A percentile compares a stretch with the other conserved stretches of the same genome.
phyloP scores from a whole-genome alignment of 2,888 invertebrate genomes.

The Marasmarcha lunaedactyla region DNA sequence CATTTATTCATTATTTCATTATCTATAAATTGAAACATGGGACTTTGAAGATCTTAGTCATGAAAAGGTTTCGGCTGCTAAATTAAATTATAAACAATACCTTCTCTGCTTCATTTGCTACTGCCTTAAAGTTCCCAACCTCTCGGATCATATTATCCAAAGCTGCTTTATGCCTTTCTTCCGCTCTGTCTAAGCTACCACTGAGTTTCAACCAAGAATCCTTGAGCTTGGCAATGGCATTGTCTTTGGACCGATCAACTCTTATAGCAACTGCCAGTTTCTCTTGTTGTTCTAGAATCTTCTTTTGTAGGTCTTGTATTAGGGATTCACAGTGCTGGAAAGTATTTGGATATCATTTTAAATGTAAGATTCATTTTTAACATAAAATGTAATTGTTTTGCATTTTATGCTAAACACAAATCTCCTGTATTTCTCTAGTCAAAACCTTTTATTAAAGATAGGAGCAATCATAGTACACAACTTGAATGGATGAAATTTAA shows the following conservation, averaged over 20 bases:
- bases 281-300: constrained; percentile 81
- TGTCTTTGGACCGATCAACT: constrained; percentile 82
- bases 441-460: no score
- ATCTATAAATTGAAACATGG: no score
- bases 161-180: constrained; percentile 56
- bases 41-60: no score
- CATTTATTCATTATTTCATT: no score
- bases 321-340: constrained; percentile 80
- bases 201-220: constrained; percentile 72
- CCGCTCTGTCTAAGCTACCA: constrained; percentile 47
- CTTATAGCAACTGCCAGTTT: constrained; percentile 82
- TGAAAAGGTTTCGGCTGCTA: no score
- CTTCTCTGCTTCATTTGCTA: constrained; percentile 58
- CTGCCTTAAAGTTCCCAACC: constrained; percentile 54
- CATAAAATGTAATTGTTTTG: no score
- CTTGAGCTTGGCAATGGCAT: constrained; percentile 74
- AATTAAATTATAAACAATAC: no score
- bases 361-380: not conserved
- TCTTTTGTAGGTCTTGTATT: constrained; percentile 80
- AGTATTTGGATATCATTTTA: constrained; percentile 3
- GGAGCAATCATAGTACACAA: no score
- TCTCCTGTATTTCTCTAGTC: no score
- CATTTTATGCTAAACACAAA: no score
- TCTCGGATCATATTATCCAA: constrained; percentile 60
- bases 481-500: no score